A percentile compares a stretch with the other conserved stretches of the same genome.
These are phyloP conservation scores for Phoxinus dragarum DNA, from an alignment of 2,797 vertebrate genomes.

Conservation along the genomic window DNA sequence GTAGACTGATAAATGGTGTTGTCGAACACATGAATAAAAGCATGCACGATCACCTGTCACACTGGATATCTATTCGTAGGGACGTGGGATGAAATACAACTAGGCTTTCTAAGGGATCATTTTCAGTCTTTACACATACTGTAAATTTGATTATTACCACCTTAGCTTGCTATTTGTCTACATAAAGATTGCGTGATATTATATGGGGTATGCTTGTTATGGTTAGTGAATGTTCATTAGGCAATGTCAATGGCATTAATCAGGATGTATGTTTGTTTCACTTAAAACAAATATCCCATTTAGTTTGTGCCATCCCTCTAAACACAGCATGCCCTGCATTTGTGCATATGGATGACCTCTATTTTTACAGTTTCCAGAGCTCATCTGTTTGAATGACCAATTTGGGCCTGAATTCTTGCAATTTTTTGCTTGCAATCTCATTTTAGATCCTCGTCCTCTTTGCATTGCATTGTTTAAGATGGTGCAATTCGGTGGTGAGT, in stretches of 20 bases:
- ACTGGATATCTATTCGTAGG: not conserved
- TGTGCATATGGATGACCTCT: conserved; percentile 25
- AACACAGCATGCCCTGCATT: not conserved
- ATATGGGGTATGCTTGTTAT: not conserved
- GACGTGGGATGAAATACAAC: not conserved
- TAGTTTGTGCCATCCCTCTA: not conserved
- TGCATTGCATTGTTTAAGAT: not conserved
- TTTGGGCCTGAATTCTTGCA: conserved; percentile 13
- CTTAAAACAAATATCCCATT: conserved; percentile 13
- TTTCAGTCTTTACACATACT: not conserved
- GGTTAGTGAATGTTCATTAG: not conserved
- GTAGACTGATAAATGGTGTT: conserved; percentile 64
- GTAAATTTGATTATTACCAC: not conserved
- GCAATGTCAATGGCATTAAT: conserved; percentile 3
- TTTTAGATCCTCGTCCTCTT: conserved; percentile 6
- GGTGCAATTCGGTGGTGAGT: not conserved
- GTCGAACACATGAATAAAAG: conserved; percentile 37
- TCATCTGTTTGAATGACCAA: conserved; percentile 25
- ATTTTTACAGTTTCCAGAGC: conserved; percentile 31
- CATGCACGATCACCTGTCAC: conserved; percentile 13
- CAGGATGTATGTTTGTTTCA: not conserved
- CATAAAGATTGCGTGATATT: not conserved
- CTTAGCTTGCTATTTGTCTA: not conserved
- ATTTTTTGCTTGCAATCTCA: conserved; percentile 9
- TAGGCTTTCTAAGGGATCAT: not conserved